Base-by-base conservation (phyloP, 37 sponge, comb jelly and placozoan genomes). In the Eunapius fragilis region DNA sequence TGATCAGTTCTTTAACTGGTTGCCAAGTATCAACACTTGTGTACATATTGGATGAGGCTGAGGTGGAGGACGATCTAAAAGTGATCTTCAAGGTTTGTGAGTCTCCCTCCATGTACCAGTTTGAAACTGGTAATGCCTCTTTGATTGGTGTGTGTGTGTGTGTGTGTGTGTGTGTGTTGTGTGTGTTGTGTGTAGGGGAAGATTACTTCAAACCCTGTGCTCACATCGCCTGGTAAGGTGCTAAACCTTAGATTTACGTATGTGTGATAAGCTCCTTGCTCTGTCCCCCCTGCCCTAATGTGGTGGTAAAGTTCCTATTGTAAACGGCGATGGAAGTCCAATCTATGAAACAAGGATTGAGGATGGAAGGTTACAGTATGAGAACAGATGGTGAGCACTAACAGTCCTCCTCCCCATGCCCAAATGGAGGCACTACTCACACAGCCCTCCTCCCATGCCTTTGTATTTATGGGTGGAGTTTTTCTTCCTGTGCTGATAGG, bases 1-100 rank as follows among this genome's bases (percentile, higher is more conserved):
- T 47, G n/a, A 37, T 25, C 30, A 37, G 5, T 37, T 41, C 68
- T 80, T 33, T 31, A 31, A 36, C 35, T 70, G 45, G 71, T 77
- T 31, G 23, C 67, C 68, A 30, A 22, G 34, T 90, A 7, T 93
- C 94, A 19, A 76, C 84, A 11, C 71, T 93, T 67, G 82, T 90
- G 69, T 93, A 93, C 37, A 70, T 92, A 19, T 87, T 95, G 38
- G 92, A 89, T 30, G 95, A 95, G 17, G 37, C 71, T 45, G 95
- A 95, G 48, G 81, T 92, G 19, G 88, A 85, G 24, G 95, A 95
- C 0, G 95, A 95, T 68, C 70, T 95, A 13, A 89, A 85, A 68
- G 67, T 74, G 28, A 95, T 95, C 23, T 95, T 79, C 85, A 95
- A 94, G 83, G 92, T 77, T 72, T 30, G 69, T 38, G 30, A 24